A percentile compares a stretch with the other conserved stretches of the same genome.
These are phyloP conservation scores for Lacerta agilis DNA, from an alignment of 2,797 vertebrate species.

Conservation along the genomic window DNA sequence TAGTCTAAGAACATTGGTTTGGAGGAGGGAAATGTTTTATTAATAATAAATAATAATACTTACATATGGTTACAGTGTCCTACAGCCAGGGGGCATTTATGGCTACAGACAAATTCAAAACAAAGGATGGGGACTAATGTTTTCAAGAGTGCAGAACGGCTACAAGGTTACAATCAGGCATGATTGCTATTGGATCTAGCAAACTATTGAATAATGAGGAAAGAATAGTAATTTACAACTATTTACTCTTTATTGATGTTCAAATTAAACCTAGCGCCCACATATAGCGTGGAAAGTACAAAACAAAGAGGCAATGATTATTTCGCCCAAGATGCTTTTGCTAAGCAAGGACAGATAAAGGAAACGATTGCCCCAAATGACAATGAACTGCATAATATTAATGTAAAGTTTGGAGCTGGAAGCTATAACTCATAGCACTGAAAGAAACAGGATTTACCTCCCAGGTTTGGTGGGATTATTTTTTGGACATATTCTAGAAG, in stretches of 20 bases:
- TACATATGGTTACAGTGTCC: background rate
- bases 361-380: constrained; percentile 5
- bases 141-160: constrained; percentile 60
- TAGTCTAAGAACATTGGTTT: background rate
- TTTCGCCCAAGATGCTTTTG: constrained; percentile 57
- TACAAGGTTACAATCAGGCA: constrained; percentile 71
- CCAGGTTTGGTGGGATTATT: background rate
- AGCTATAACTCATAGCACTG: background rate
- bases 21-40: background rate
- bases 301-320: constrained; percentile 66
- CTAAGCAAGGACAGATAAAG: constrained; percentile 48
- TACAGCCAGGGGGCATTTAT: constrained; percentile 22
- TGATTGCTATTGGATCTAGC: constrained; percentile 64
- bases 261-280: constrained; percentile 65
- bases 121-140: constrained; percentile 61
- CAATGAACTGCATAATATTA: background rate
- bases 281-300: constrained; percentile 57
- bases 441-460: background rate
- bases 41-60: background rate
- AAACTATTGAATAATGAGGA: constrained; percentile 66
- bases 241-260: constrained; percentile 71
- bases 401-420: background rate
- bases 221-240: constrained; percentile 68
- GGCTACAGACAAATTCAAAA: constrained; percentile 55
- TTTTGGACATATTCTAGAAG: background rate